Evolutionary conservation across 2,113 vertebrate genomes (phyloP), one percentile per base, ranked within the genome.

Genomic region (Hypomesus transpacificus): DNA sequence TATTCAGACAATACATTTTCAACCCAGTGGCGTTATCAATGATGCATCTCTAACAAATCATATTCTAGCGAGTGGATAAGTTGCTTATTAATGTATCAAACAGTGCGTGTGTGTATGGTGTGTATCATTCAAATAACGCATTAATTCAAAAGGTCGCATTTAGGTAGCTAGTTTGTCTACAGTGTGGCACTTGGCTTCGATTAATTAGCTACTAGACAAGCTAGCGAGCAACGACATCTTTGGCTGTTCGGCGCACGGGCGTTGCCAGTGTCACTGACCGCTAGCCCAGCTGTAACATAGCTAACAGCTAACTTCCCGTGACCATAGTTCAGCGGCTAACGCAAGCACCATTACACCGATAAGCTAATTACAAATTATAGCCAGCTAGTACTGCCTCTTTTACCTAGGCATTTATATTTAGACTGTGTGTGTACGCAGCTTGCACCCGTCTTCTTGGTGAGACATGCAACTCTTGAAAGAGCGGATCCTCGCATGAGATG

Each of bases 361-460:
- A 82, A 82, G 67, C 76, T 82, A 76, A 74, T 77, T 72, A 67
- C 65, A 60, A 52, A 70, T 46, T 46, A 46, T 64, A 73, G 57
- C 57, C 21, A 59, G 21, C 70, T 60, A 7, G 28, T 53, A 66
- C 39, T 46, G 39, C 39, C 64, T 56, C 52, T 53, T 71, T 79
- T 39, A 46, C 61, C 66, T 62, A 53, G 50, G 20, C 31, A 14
- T 67, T 63, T 73, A 74, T 76, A 73, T 80, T 73, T 67, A 74
- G 74, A 16, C 39, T 51, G 39, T 18, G 52, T 46, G 7, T 46
- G 39, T 46, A 46, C 39, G 39, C 7, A 7, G 39, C 7, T 46
- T 9, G 39, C 39, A 46, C 39, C 39, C 39, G 39, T 46, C 9
- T 9, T 11, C 39, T 13, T 11, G 39, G 8, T 1, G 9, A 46